Evolutionary conservation across 2,797 vertebrate genomes (phyloP).

Genomic region (Danio jaintianensis): DNA sequence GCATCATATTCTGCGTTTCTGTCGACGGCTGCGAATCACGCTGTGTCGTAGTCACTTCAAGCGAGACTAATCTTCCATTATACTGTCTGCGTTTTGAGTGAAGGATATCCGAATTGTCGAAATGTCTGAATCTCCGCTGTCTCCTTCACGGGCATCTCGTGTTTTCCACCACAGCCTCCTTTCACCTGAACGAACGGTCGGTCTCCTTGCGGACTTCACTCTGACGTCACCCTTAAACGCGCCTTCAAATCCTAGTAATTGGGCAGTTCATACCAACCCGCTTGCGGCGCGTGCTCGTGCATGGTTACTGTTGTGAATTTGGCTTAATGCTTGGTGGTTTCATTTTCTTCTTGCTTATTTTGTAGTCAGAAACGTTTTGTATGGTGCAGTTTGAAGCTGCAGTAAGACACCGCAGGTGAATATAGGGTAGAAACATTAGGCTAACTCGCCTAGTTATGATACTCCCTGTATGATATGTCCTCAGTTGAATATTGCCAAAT

Average conservation of each 20-base stretch:
- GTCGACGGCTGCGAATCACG: not conserved
- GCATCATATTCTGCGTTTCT: conserved; percentile 9
- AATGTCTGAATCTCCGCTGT: not conserved
- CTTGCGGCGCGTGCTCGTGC: conserved; percentile 4
- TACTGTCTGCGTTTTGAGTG: not conserved
- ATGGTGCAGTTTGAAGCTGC: not conserved
- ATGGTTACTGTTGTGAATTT: not conserved
- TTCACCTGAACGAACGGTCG: conserved; percentile 49
- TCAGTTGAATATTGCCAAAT: too few species aligned
- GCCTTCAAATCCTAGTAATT: conserved; percentile 40
- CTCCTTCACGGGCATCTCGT: conserved; percentile 14
- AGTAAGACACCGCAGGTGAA: not conserved
- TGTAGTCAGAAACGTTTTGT: not conserved
- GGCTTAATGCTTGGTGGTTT: not conserved
- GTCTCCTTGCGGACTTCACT: conserved; percentile 29
- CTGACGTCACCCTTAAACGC: conserved; percentile 59
- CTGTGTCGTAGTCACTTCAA: conserved; percentile 24
- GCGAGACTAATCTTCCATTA: conserved; percentile 7
- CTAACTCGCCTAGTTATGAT: too few species aligned
- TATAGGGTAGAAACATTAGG: too few species aligned
- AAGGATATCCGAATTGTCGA: not conserved
- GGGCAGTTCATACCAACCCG: conserved; percentile 14
- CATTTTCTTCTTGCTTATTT: not conserved
- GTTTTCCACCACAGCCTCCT: conserved; percentile 35
- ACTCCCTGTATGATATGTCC: too few species aligned